These are phyloP conservation scores for Glyptemys insculpta DNA, from an alignment of 2,797 vertebrate genomes.

Conservation along the genomic window DNA sequence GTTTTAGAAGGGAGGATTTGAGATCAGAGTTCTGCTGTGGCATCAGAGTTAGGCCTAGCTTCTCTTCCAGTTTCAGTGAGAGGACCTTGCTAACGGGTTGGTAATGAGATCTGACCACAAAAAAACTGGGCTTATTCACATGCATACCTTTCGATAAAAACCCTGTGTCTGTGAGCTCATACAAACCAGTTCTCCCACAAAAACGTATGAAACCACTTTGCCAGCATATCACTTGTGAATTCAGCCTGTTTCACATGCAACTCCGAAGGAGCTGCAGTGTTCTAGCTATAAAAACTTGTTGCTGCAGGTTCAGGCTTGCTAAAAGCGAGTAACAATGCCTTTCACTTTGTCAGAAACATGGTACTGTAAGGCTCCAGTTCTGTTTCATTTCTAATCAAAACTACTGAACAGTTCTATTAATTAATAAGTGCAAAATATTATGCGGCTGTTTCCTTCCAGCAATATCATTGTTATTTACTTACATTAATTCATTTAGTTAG, in stretches of 20 bases:
- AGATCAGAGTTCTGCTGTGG: neutral
- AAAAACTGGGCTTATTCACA: neutral
- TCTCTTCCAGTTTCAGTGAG: neutral
- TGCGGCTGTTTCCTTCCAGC: neutral
- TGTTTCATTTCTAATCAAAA: neutral
- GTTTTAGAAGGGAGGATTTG: conserved; percentile 54
- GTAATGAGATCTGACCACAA: neutral
- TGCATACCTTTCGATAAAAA: neutral
- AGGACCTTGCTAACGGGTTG: neutral
- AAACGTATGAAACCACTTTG: neutral
- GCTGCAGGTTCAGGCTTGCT: neutral
- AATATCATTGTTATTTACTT: neutral
- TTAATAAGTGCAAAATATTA: neutral
- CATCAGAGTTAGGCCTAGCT: neutral
- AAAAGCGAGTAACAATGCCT: neutral
- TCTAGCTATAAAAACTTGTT: neutral
- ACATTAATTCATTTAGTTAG: neutral
- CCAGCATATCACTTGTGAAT: neutral
- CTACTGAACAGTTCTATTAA: neutral
- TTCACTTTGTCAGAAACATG: neutral
- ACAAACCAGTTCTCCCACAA: neutral
- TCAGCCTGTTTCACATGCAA: neutral
- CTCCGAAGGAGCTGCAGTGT: neutral
- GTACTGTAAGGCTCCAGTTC: neutral
- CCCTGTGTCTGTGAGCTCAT: neutral